Percentiles rank a stretch among this genome's conserved stretches.
Conservation (phyloP, 1,140 invertebrate species). For the Listronotus oregonensis region DNA sequence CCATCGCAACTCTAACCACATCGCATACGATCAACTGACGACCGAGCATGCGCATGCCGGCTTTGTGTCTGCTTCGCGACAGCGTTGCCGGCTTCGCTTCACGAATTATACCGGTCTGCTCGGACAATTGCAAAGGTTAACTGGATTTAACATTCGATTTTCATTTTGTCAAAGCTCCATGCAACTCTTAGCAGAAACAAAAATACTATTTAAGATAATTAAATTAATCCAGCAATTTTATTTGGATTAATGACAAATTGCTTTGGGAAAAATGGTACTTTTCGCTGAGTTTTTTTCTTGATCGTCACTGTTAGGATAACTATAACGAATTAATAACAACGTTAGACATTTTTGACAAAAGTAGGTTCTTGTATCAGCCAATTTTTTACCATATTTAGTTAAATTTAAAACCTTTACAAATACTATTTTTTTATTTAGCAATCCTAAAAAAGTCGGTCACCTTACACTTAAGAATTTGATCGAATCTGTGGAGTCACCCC, state of each 20-base stretch:
- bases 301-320: no score
- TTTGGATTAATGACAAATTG: no score
- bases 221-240: no score
- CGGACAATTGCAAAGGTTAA: conserved; percentile 33
- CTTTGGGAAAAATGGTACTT: no score
- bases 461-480: no score
- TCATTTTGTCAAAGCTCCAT: conserved; percentile 19
- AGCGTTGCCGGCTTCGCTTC: conserved; percentile 21
- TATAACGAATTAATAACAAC: no score
- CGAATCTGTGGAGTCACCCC: not conserved
- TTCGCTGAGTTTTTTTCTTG: no score
- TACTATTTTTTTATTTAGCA: not conserved
- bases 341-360: no score
- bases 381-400: no score
- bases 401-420: no score
- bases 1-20: conserved; percentile 29
- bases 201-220: no score
- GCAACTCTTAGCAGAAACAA: not conserved
- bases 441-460: not conserved
- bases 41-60: conserved; percentile 29
- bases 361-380: no score
- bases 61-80: conserved; percentile 17
- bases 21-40: conserved; percentile 27
- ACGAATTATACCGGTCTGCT: conserved; percentile 24
- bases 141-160: conserved; percentile 34